These are phyloP conservation scores for Aldabrachelys gigantea DNA, from an alignment of 2,113 vertebrate genomes.

Conservation along the genomic window DNA sequence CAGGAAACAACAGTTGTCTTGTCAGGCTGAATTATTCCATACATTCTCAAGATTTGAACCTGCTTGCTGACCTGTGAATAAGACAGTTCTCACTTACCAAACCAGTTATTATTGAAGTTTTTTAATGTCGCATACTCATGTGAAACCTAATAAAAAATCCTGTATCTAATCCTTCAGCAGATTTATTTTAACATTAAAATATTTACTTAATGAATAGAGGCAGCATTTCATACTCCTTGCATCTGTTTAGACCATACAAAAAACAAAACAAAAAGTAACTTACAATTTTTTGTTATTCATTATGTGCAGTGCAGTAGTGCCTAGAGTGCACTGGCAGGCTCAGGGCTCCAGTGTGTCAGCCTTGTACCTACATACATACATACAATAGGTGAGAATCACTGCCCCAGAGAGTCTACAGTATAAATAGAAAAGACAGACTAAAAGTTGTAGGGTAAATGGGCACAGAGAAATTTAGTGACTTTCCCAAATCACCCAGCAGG, in stretches of 20 bases:
- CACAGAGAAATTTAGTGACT: neutral
- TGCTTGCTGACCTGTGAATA: neutral
- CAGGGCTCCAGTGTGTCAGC: neutral
- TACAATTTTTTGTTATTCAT: neutral
- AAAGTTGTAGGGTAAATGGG: neutral
- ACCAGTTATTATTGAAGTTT: neutral
- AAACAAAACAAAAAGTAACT: fast-evolving
- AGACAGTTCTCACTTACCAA: neutral
- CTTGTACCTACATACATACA: neutral
- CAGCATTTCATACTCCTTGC: neutral
- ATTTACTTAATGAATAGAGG: neutral
- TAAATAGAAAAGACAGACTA: neutral
- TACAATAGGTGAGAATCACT: neutral
- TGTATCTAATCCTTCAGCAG: neutral
- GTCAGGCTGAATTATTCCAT: neutral
- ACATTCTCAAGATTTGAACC: neutral
- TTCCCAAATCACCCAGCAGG: neutral
- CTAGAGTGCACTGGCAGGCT: neutral
- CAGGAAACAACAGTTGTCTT: neutral
- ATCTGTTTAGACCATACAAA: neutral
- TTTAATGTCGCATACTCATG: neutral
- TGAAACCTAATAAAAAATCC: neutral
- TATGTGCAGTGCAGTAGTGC: neutral
- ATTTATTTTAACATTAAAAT: neutral
- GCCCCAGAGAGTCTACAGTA: neutral